A percentile compares a stretch with the other conserved stretches of the same genome.
Evolutionary conservation across 2,797 vertebrate species (phyloP).

Genomic region (Oceanodroma leucorhoa): DNA sequence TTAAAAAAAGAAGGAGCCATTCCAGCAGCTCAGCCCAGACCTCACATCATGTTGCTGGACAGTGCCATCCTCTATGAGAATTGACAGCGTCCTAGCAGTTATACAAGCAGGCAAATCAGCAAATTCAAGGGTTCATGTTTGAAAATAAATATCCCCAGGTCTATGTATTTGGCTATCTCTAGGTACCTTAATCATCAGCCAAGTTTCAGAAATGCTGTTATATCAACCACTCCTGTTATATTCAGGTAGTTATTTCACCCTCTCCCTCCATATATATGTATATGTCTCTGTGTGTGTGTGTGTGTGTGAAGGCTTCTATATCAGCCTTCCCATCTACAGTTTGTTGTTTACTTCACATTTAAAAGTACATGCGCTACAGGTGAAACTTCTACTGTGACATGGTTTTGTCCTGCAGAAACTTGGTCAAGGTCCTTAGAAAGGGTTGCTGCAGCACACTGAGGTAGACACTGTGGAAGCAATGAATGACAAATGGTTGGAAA

Average conservation of each 20-base stretch:
- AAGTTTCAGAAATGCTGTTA: not conserved
- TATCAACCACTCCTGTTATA: not conserved
- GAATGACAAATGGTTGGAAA: not conserved
- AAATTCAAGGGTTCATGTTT: not conserved
- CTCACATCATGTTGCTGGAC: not conserved
- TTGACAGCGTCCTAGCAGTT: not conserved
- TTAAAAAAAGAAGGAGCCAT: not conserved
- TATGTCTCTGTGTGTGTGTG: not conserved
- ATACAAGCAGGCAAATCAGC: not conserved
- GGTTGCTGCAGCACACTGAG: not conserved
- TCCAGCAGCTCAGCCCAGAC: not conserved
- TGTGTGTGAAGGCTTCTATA: not conserved
- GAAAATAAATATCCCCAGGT: not conserved
- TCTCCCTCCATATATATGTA: not conserved
- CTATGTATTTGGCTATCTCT: not conserved
- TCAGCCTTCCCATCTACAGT: not conserved
- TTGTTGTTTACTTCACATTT: not conserved
- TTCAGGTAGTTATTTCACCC: not conserved
- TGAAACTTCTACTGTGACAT: not conserved
- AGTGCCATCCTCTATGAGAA: not conserved
- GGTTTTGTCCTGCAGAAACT: not conserved
- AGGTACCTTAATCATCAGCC: not conserved
- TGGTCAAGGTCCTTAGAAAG: not conserved
- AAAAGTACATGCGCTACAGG: not conserved
- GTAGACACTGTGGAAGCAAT: not conserved